These are phyloP conservation scores for Bedellia somnulentella DNA, from an alignment of 2,888 invertebrate genomes.

Conservation along the genomic window DNA sequence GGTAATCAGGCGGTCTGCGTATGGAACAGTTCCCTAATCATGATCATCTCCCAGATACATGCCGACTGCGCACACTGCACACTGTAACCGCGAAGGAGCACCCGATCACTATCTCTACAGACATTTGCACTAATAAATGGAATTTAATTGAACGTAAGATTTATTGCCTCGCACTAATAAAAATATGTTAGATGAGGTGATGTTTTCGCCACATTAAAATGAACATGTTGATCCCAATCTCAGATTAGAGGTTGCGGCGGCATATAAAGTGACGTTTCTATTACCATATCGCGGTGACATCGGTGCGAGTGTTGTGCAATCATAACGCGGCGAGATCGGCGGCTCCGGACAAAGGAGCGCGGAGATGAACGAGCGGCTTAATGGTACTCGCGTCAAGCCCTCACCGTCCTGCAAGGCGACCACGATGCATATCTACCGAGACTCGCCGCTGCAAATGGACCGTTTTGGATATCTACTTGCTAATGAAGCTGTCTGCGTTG, in stretches of 20 bases:
- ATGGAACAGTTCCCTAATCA: no score
- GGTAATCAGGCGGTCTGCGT: no score
- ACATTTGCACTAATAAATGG: no score
- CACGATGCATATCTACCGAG: slow-evolving; percentile 53
- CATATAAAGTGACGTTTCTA: slow-evolving; percentile 56
- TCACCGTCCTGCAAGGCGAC: slow-evolving; percentile 25
- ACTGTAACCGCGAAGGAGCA: no score
- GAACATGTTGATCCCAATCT: slow-evolving; percentile 36
- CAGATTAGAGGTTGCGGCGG: slow-evolving; percentile 31
- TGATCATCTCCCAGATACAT: no score
- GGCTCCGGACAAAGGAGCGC: slow-evolving; percentile 43
- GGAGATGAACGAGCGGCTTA: slow-evolving; percentile 48
- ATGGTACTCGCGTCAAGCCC: no score
- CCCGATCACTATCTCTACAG: no score
- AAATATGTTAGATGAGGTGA: slow-evolving; percentile 17
- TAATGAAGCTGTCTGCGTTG: slow-evolving; percentile 47
- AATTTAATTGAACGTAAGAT: no score
- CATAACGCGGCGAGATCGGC: slow-evolving; percentile 41
- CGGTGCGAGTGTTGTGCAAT: slow-evolving; percentile 51
- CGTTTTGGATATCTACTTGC: slow-evolving; percentile 57
- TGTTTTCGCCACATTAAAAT: slow-evolving; percentile 28
- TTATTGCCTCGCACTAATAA: no score
- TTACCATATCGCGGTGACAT: slow-evolving; percentile 48
- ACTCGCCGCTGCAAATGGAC: slow-evolving; percentile 45
- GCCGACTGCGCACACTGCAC: no score